Evolutionary conservation across 2,797 vertebrate species (phyloP).

Genomic region (Microhierax caerulescens): DNA sequence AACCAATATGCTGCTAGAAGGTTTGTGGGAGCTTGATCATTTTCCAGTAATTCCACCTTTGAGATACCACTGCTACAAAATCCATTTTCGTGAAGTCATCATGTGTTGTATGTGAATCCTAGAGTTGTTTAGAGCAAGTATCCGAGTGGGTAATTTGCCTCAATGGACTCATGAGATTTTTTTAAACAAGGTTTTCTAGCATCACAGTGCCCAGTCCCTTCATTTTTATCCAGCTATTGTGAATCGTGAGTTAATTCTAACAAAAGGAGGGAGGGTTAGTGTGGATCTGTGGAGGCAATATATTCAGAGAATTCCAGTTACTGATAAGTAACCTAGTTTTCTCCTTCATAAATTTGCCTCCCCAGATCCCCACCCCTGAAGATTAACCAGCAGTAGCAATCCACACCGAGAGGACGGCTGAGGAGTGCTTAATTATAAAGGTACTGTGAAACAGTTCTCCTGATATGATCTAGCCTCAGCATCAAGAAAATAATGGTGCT

Average conservation of each 20-base stretch:
- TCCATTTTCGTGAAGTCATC: neutral
- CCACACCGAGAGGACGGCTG: slow-evolving; percentile 65
- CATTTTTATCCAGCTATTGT: slow-evolving; percentile 33
- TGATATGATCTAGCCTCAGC: slow-evolving; percentile 47
- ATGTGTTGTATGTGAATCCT: neutral
- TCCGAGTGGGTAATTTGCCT: slow-evolving; percentile 15
- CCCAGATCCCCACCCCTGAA: slow-evolving; percentile 69
- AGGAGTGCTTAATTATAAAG: slow-evolving; percentile 70
- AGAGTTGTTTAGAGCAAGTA: neutral
- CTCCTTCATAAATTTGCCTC: slow-evolving; percentile 73
- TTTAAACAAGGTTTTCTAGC: slow-evolving; percentile 31
- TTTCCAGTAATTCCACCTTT: neutral
- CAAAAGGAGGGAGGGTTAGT: slow-evolving; percentile 65
- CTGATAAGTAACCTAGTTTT: slow-evolving; percentile 71
- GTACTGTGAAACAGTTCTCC: slow-evolving; percentile 68
- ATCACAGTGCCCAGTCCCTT: slow-evolving; percentile 29
- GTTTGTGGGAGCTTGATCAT: neutral
- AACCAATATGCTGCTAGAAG: neutral
- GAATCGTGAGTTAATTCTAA: slow-evolving; percentile 21
- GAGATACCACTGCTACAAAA: neutral
- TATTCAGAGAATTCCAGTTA: slow-evolving; percentile 72
- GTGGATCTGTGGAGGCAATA: slow-evolving; percentile 72
- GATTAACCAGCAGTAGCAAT: slow-evolving; percentile 70
- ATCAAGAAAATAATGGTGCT: slow-evolving; percentile 37
- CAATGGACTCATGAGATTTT: neutral